Conservation (phyloP, 2,888 invertebrate genomes). For the Cheilosia scutellata region DNA sequence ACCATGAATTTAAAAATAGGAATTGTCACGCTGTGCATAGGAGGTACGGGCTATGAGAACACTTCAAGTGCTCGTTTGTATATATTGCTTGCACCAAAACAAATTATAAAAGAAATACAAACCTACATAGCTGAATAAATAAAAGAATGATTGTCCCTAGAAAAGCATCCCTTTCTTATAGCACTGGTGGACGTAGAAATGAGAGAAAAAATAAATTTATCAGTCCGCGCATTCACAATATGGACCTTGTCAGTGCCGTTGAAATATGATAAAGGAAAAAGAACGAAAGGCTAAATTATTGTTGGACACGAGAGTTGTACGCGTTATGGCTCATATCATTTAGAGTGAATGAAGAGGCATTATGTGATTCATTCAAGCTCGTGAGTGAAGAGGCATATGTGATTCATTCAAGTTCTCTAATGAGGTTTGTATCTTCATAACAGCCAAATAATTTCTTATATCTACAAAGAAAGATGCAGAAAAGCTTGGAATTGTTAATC, state of each 20-base stretch:
- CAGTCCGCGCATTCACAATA: background rate
- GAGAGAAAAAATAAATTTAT: background rate
- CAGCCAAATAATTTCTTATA: too few relatives aligned
- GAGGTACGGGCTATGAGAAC: constrained; percentile 10
- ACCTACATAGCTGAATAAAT: constrained; percentile 23
- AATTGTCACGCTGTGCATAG: constrained; percentile 44
- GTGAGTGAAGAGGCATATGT: background rate
- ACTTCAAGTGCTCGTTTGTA: constrained; percentile 33
- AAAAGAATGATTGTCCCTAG: constrained; percentile 6
- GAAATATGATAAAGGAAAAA: constrained; percentile 15
- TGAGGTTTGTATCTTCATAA: background rate
- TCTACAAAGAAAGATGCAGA: too few relatives aligned
- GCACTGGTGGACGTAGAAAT: background rate
- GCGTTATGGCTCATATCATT: background rate
- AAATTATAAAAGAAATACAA: constrained; percentile 40
- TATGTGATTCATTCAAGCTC: background rate
- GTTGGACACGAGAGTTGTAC: background rate
- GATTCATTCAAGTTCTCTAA: background rate
- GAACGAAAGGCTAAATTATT: background rate
- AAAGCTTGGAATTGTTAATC: too few relatives aligned
- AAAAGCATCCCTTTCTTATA: constrained; percentile 15
- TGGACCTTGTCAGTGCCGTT: constrained; percentile 1
- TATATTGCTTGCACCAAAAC: constrained; percentile 47
- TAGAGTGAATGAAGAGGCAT: background rate
- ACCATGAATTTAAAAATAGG: constrained; percentile 60